Conservation (phyloP, 2,113 vertebrate species). For the Macquaria ambigua region DNA sequence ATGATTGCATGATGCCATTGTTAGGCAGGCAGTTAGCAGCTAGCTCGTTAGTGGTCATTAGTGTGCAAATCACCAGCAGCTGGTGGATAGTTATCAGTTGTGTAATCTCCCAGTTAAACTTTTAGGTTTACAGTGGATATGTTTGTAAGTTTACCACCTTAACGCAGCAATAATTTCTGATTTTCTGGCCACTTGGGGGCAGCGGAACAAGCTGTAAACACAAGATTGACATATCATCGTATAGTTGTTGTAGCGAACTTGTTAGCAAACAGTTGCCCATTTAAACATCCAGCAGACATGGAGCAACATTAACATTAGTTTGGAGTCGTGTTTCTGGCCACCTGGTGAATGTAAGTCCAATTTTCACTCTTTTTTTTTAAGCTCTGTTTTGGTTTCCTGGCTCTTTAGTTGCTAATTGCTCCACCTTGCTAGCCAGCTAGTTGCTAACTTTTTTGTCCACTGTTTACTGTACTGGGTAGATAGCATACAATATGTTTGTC, state of each 20-base stretch:
- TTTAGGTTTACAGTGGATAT: not conserved
- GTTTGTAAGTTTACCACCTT: not conserved
- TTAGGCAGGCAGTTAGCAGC: not conserved
- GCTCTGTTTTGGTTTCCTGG: not conserved
- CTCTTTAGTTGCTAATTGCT: not conserved
- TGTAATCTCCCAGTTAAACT: too few relatives aligned
- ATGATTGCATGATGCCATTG: not conserved
- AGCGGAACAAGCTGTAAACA: not conserved
- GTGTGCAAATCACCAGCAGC: constrained; percentile 21
- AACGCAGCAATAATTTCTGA: not conserved
- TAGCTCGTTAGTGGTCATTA: constrained; percentile 10
- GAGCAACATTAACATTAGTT: not conserved
- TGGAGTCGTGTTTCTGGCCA: not conserved
- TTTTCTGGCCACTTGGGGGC: not conserved
- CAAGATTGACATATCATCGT: too few relatives aligned
- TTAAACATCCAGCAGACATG: not conserved
- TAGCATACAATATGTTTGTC: too few relatives aligned
- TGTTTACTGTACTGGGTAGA: too few relatives aligned
- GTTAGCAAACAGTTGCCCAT: not conserved
- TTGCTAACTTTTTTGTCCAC: too few relatives aligned
- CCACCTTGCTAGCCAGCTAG: too few relatives aligned
- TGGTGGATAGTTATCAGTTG: not conserved
- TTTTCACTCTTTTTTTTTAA: not conserved
- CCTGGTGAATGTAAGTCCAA: not conserved
- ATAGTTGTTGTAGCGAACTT: not conserved